A percentile compares a stretch with the other conserved stretches of the same genome.
Evolutionary conservation across 2,797 vertebrate species (phyloP).

Genomic region (Ceyx erithaca): DNA sequence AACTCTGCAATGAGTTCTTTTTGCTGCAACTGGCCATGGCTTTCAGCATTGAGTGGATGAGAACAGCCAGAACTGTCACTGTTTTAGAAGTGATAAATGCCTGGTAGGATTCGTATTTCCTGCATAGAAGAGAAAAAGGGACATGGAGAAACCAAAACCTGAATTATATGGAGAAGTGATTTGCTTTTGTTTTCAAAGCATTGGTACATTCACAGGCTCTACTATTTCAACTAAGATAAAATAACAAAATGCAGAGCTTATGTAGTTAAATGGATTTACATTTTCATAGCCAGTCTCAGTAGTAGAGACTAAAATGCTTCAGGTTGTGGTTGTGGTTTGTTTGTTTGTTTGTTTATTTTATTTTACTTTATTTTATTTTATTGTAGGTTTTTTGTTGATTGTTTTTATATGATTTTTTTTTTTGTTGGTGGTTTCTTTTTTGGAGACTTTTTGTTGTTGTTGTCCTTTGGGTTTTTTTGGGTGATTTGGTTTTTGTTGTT

Average conservation of each 20-base stretch:
- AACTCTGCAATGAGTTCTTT: not conserved
- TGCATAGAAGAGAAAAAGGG: not conserved
- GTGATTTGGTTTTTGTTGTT: no score
- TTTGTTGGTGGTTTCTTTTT: no score
- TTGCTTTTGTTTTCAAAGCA: not conserved
- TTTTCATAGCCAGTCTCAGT: not conserved
- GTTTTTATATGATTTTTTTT: no score
- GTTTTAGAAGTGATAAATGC: not conserved
- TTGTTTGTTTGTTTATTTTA: no score
- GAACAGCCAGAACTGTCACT: not conserved
- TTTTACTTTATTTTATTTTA: no score
- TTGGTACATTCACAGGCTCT: not conserved
- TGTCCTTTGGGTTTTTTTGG: no score
- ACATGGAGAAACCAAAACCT: not conserved
- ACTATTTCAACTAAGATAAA: not conserved
- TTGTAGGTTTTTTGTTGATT: no score
- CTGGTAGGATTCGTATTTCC: not conserved
- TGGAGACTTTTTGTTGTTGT: no score
- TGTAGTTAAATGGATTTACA: slow-evolving; percentile 1
- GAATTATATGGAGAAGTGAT: not conserved
- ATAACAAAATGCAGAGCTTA: not conserved
- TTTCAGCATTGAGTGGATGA: not conserved
- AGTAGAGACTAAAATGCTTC: not conserved
- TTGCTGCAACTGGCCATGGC: not conserved
- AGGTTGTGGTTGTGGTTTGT: no score